Evolutionary conservation across 2,797 vertebrate genomes (phyloP).

Genomic region (Enteromius trimaculatus): DNA sequence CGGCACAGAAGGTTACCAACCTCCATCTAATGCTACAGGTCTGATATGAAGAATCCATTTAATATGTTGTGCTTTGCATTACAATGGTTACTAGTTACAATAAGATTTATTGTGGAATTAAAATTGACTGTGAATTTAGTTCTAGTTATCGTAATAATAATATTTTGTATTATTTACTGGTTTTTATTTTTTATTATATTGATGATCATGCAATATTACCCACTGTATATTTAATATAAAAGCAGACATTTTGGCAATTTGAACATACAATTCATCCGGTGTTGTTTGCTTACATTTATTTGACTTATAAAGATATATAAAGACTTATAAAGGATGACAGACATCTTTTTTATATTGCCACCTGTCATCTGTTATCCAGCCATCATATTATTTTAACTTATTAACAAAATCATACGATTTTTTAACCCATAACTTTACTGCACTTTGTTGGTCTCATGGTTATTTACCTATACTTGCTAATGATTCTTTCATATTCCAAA

Average conservation of each 20-base stretch:
- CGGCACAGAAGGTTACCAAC: slow-evolving; percentile 98
- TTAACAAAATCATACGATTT: background rate
- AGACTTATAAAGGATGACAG: background rate
- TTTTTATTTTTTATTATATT: background rate
- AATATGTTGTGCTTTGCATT: background rate
- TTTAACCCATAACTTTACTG: background rate
- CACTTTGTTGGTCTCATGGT: background rate
- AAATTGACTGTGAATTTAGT: background rate
- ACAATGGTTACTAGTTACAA: background rate
- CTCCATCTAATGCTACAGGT: slow-evolving; percentile 99
- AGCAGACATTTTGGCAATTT: background rate
- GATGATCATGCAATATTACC: background rate
- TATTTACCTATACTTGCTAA: background rate
- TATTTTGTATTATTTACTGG: background rate
- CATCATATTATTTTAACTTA: background rate
- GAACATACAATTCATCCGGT: background rate
- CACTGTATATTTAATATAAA: background rate
- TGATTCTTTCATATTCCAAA: background rate
- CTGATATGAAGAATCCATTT: slow-evolving; percentile 34
- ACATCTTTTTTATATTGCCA: background rate
- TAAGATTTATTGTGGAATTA: background rate
- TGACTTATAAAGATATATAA: background rate
- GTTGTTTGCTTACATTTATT: background rate
- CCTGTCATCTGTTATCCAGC: background rate
- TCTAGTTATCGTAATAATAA: background rate